Conservation (phyloP, 92 coral and sea anemone species). For the Parazoanthus darwini region DNA sequence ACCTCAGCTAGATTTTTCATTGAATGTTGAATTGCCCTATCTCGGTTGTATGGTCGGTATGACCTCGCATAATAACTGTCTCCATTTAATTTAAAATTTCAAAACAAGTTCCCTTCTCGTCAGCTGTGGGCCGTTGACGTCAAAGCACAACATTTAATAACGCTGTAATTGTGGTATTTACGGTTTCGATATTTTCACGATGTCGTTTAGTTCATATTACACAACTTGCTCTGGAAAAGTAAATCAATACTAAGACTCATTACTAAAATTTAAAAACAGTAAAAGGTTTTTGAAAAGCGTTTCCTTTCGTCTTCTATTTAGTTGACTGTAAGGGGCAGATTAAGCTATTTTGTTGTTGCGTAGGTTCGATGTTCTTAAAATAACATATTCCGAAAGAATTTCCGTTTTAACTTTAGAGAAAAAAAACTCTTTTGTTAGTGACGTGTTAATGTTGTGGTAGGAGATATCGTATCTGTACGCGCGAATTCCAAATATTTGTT, state of each 20-base stretch:
- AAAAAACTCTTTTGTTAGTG: background rate
- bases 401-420: background rate
- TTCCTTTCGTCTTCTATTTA: too few species aligned
- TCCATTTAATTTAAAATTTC: too few species aligned
- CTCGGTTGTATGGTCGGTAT: too few species aligned
- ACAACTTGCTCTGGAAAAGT: background rate
- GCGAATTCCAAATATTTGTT: slow-evolving; percentile 1
- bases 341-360: background rate
- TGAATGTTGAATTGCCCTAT: too few species aligned
- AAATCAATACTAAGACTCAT: too few species aligned
- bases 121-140: background rate
- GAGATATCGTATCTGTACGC: slow-evolving; percentile 1
- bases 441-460: background rate
- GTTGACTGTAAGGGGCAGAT: too few species aligned
- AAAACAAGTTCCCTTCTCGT: background rate
- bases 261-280: too few species aligned
- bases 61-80: too few species aligned
- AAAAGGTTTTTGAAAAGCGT: too few species aligned
- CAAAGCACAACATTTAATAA: background rate
- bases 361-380: background rate
- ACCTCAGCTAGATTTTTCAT: background rate
- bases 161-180: background rate
- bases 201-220: background rate
- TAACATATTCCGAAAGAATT: background rate
- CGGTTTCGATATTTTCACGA: background rate